Evolutionary conservation across 2,797 vertebrate species (phyloP), one percentile per base, ranked within the genome.

Genomic region (Epinephelus malabaricus): DNA sequence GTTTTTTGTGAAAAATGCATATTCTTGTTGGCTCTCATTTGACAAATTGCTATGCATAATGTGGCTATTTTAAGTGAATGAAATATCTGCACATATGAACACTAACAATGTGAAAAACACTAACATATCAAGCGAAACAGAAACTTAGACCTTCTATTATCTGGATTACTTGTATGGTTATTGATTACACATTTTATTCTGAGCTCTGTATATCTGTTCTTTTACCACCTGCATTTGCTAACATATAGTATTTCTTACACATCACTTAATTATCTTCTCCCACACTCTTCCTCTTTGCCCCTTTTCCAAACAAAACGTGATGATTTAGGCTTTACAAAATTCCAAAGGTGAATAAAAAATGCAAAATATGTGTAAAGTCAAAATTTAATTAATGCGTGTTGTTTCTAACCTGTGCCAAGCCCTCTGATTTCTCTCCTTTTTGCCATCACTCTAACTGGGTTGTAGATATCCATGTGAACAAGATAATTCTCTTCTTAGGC

Each of bases 381-480:
- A 21, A 78, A 76, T 54, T 60, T 45, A 21, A 85, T 50, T 58
- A 62, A 50, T 38, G 8, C 25, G 50, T 21, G 6, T 55, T 65
- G 34, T 34, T 67, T 3, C 5, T 49, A 34, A 38, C 25, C 34
- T 21, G 11, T 73, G 10, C 68, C 23, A 69, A 55, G 54, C 70
- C 62, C 54, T 65, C 45, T 18, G 23, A 66, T 55, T 73, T 70
- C 49, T 63, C 46, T 64, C 49, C 65, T 71, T 55, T 88, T 82
- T 77, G 61, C 82, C 70, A 69, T 17, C 49, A 59, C 73, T 64
- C 18, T 71, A 73, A 81, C 34, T 88, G 78, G 47, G 64, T 69
- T 79, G 60, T 63, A 84, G 73, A 55, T 65, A 76, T 84, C 64
- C 25, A 80, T n/a, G 51, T 71, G 70, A 87, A 85, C 59, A 65